Evolutionary conservation across 2,888 invertebrate genomes (phyloP).

Genomic region (Ceramica pisi): DNA sequence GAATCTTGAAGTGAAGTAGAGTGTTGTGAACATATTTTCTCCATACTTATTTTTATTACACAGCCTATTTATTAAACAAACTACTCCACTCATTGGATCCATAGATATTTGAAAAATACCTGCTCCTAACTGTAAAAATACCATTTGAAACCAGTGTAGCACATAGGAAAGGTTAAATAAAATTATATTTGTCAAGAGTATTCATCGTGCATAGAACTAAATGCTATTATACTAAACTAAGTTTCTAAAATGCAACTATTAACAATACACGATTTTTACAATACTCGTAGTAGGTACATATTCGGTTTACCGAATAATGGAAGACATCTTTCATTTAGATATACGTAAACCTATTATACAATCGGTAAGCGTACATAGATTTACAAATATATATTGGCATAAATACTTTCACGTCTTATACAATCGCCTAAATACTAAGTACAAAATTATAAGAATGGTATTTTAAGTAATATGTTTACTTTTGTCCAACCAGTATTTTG

Average conservation of each 20-base stretch:
- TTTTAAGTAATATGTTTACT: no score
- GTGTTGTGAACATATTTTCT: no score
- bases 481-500: not conserved
- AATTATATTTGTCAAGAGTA: not conserved
- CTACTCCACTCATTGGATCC: not conserved
- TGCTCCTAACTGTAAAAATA: not conserved
- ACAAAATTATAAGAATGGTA: not conserved
- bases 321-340: constrained; percentile 49
- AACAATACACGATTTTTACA: constrained; percentile 22
- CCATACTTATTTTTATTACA: constrained; percentile 10
- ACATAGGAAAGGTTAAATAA: not conserved
- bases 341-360: constrained; percentile 4
- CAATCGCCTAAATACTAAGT: not conserved
- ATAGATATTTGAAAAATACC: not conserved
- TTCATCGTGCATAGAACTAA: not conserved
- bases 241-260: constrained; percentile 46
- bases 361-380: not conserved
- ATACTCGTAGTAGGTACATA: constrained; percentile 8
- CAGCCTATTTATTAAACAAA: constrained; percentile 33
- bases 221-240: constrained; percentile 15
- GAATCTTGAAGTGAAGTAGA: not conserved
- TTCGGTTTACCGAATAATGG: constrained; percentile 54
- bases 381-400: not conserved
- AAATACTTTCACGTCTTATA: not conserved
- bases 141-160: not conserved